Evolutionary conservation across 2,113 vertebrate genomes (phyloP).

Genomic region (Ceratotherium simum): DNA sequence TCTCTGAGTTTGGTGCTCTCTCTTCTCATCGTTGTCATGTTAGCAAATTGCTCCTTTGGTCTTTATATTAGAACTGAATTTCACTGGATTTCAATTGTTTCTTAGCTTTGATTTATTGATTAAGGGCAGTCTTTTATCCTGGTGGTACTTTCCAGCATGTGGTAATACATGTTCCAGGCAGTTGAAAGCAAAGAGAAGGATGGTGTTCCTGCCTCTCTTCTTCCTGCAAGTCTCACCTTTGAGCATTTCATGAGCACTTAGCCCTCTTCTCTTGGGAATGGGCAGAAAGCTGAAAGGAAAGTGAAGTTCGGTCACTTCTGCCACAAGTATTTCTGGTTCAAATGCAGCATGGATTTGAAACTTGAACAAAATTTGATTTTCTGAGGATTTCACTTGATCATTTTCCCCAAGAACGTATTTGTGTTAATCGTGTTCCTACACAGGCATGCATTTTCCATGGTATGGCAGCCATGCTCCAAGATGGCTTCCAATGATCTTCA

Average conservation of each 20-base stretch:
- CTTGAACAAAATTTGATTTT: background rate
- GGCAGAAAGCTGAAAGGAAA: background rate
- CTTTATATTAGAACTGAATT: conserved; percentile 15
- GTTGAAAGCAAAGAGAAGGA: background rate
- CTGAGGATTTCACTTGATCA: background rate
- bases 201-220: background rate
- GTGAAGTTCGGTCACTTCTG: background rate
- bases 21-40: background rate
- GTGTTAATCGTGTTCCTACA: background rate
- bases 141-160: background rate
- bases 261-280: background rate
- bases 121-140: conserved; percentile 11
- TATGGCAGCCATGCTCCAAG: background rate
- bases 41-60: conserved; percentile 58
- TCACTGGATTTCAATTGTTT: conserved; percentile 50
- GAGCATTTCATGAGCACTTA: background rate
- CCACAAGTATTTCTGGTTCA: background rate
- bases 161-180: background rate
- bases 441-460: background rate
- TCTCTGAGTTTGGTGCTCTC: conserved; percentile 27
- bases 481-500: fast-evolving
- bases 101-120: conserved; percentile 62
- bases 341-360: conserved; percentile 2
- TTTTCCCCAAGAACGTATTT: background rate
- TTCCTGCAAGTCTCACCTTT: background rate